Evolutionary conservation across 2,888 invertebrate species (phyloP), one percentile per base, ranked within the genome.

Genomic region (Agrochola lychnidis): DNA sequence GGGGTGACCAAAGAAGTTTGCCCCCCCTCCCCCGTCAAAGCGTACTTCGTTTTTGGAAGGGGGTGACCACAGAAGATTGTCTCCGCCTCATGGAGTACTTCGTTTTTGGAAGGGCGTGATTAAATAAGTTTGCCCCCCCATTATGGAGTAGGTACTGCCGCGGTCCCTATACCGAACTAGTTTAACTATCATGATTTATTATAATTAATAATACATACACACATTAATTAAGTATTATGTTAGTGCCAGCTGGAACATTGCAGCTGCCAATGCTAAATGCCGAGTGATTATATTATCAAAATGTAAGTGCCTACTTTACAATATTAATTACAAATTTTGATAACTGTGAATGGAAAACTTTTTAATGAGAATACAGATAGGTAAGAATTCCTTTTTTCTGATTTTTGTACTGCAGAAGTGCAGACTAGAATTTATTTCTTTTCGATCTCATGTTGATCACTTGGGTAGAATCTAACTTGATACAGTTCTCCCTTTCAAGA

Each of bases 261-360:
- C 81, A 81, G 83, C 81, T 83, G 83, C 51, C 12, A 42, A 36
- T 45, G 12, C 73, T 42, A 73, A 72, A 62, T 79, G 61, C 48
- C 59, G 25, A 66, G 25, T 81, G 36, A 48, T 77, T 25, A 79
- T 56, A 68, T 69, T 72, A 64, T 64, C 48, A 67, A 22, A 77
- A 82, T 63, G 53, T 79, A 40, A 57, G 30, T 45, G 45, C n/a
- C 4, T 64, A 71, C 53, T 71, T 71, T 56, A 78, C 14, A 42
- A 74, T 69, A 48, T 48, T 69, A 63, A 62, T 79, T 68, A 56
- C 48, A 40, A 78, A 25, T 53, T 40, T 16, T 61, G 36, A 71
- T 63, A 40, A n/a, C 42, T 22, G n/a, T 36, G 6, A 30, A 40
- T 57, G 51, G 40, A 48, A 66, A 48, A 53, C 73, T 30, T 77